Conservation (phyloP, 2,113 vertebrate genomes). For the Seriola aureovittata region DNA sequence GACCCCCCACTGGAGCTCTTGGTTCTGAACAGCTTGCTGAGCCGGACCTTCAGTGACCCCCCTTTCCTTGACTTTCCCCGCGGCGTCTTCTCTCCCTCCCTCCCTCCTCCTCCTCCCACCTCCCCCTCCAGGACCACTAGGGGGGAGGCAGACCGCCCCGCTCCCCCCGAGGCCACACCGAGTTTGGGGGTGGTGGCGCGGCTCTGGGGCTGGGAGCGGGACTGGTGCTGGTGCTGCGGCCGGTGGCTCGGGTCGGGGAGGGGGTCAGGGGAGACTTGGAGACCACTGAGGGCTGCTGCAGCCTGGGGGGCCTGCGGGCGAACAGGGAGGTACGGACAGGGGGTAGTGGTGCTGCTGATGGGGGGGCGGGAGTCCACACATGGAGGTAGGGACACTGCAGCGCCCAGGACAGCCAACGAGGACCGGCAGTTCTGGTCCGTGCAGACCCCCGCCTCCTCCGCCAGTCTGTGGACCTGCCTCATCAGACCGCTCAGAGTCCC, state of each 20-base stretch:
- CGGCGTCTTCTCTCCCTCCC: conserved; percentile 54
- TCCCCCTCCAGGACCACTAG: conserved; percentile 64
- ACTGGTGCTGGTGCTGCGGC: conserved; percentile 47
- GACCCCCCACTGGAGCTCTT: conserved; percentile 87
- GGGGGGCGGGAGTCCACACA: neutral
- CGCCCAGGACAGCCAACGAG: conserved; percentile 7
- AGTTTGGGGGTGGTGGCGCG: conserved; percentile 78
- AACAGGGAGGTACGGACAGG: neutral
- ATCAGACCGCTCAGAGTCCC: conserved; percentile 76
- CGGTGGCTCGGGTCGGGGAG: neutral
- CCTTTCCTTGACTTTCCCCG: conserved; percentile 83
- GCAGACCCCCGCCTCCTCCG: conserved; percentile 76
- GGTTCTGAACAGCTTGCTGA: conserved; percentile 91
- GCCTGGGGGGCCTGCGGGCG: conserved; percentile 1
- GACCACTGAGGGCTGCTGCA: neutral
- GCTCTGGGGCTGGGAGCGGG: conserved; percentile 73
- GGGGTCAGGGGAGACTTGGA: neutral
- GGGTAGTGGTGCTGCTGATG: neutral
- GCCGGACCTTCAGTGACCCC: conserved; percentile 88
- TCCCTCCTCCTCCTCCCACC: conserved; percentile 1
- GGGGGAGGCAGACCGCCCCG: conserved; percentile 57
- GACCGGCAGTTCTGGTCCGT: conserved; percentile 65
- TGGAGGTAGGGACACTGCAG: neutral
- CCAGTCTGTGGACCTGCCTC: conserved; percentile 76
- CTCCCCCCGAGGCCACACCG: conserved; percentile 28